A percentile compares a stretch with the other conserved stretches of the same genome.
Conservation (phyloP, 2,888 invertebrate species). For the Nycteola revayana region DNA sequence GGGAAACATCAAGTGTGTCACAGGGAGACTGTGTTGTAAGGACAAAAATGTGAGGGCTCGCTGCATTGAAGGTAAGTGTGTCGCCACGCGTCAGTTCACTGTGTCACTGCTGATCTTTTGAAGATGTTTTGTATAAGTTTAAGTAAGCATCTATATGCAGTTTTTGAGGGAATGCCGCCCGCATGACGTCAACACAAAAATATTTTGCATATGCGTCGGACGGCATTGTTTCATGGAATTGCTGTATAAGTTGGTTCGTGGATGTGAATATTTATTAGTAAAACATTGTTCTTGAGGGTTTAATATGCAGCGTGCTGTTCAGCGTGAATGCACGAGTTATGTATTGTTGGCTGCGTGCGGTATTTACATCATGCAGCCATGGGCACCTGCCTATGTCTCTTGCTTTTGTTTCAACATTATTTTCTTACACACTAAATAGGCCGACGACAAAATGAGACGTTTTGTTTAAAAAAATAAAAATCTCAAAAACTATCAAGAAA, state of each 20-base stretch:
- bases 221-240: constrained; percentile 6
- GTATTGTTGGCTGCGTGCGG: no score
- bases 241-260: constrained; percentile 14
- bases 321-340: no score
- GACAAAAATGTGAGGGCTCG: constrained; percentile 74
- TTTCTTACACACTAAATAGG: no score
- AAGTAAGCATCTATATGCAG: constrained; percentile 31
- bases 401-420: no score
- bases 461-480: no score
- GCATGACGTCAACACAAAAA: constrained; percentile 9
- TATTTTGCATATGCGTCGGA: constrained; percentile 5
- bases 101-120: constrained; percentile 77
- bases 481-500: no score
- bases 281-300: constrained; percentile 8
- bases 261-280: constrained; percentile 15
- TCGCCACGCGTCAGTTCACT: constrained; percentile 76
- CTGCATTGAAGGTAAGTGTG: constrained; percentile 74
- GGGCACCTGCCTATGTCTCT: no score
- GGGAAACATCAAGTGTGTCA: constrained; percentile 79
- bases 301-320: no score
- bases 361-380: no score
- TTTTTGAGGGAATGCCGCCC: constrained; percentile 20
- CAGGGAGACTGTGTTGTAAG: constrained; percentile 75
- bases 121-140: constrained; percentile 40
- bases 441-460: no score